phyloP scores from a whole-genome alignment of 1,140 invertebrate species.

The Aphis craccivora region DNA sequence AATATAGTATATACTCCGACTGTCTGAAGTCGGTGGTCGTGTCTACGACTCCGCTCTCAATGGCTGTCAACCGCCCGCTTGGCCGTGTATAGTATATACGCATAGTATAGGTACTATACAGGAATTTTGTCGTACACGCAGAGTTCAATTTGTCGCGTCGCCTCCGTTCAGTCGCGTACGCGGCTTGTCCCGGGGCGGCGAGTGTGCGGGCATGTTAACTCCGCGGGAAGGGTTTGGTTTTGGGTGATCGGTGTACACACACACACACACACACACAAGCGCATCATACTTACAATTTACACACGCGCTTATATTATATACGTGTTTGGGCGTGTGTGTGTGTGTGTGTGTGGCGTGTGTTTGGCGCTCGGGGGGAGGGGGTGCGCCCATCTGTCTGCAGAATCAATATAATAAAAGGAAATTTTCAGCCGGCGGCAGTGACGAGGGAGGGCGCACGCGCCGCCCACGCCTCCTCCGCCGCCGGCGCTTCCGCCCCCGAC shows the following conservation, averaged over 20 bases:
- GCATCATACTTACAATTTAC: too few species aligned
- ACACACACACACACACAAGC: neutral
- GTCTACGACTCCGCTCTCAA: neutral
- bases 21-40: neutral
- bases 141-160: slow-evolving; percentile 51
- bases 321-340: neutral
- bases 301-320: too few species aligned
- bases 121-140: neutral
- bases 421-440: slow-evolving; percentile 3
- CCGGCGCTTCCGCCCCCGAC: neutral
- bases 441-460: slow-evolving; percentile 34
- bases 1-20: neutral
- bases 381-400: slow-evolving; percentile 53
- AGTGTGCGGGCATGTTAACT: neutral
- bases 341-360: neutral
- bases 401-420: slow-evolving; percentile 56
- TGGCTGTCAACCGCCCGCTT: neutral
- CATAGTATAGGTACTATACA: neutral
- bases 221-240: neutral
- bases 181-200: too few species aligned
- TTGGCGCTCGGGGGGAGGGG: neutral
- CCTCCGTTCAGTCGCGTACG: neutral
- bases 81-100: neutral
- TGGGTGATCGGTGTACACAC: neutral
- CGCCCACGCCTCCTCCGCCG: neutral